These are phyloP conservation scores for Chelon labrosus DNA, from an alignment of 2,797 vertebrate species.

Conservation along the genomic window DNA sequence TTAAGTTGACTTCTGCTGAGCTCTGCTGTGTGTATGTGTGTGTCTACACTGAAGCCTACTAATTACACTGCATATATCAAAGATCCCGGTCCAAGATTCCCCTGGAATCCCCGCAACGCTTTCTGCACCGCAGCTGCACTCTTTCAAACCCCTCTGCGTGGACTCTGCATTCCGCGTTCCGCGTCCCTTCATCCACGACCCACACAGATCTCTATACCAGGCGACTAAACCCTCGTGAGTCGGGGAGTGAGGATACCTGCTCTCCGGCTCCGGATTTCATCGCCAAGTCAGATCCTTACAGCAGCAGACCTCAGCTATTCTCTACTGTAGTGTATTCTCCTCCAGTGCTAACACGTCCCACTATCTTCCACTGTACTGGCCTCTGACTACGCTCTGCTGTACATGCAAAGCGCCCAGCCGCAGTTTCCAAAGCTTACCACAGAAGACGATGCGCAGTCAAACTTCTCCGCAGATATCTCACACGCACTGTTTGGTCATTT, in stretches of 20 bases:
- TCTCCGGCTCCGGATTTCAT: constrained; percentile 27
- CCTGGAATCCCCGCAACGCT: constrained; percentile 60
- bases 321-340: constrained; percentile 17
- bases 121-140: constrained; percentile 52
- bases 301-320: constrained; percentile 32
- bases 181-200: constrained; percentile 60
- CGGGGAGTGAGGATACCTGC: constrained; percentile 34
- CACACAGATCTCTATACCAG: not conserved
- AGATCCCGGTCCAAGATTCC: not conserved
- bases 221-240: not conserved
- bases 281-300: constrained; percentile 27
- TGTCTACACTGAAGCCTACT: too few species aligned
- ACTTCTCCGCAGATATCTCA: constrained; percentile 66
- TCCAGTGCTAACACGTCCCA: constrained; percentile 50
- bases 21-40: not conserved
- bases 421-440: constrained; percentile 71
- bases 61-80: not conserved
- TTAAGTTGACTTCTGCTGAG: not conserved
- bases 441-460: constrained; percentile 71
- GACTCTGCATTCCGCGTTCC: constrained; percentile 49
- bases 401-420: constrained; percentile 41
- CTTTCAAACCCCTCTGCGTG: constrained; percentile 36
- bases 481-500: constrained; percentile 58
- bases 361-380: constrained; percentile 45
- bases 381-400: constrained; percentile 58